Base-by-base conservation (phyloP, 2,888 invertebrate species). In the Helobdella robusta region DNA sequence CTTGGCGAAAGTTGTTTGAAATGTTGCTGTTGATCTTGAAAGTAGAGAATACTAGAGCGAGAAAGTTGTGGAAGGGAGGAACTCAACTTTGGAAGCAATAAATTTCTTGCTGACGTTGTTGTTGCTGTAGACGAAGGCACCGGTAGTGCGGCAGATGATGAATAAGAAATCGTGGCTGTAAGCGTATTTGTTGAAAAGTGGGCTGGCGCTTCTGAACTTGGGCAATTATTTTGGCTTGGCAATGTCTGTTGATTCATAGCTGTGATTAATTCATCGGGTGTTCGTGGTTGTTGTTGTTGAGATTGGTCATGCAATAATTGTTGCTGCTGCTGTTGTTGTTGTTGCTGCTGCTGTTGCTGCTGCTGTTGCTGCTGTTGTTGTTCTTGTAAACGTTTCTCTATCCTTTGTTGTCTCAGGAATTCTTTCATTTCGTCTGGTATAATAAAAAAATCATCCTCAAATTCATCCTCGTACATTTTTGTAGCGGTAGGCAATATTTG, bases 351-450 rank as follows among this genome's bases (percentile, higher is more conserved):
- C n/a, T 40, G 40, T 25, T 63, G 58, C 28, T 56, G 66, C 63
- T 48, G 68, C 1, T 69, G 68, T 54, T 68, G 68, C 30, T 69
- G 68, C 44, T 69, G 68, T 64, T 68, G 68, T 64, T 48, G 48
- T 6, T 1, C n/a, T 2, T 48, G 20, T 25, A 48, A 23, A 20
- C 25, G 48, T 48, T 48, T 48, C 32, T 56, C 56, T 56, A n/a
- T 56, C 32, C 46, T 61, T 28, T 61, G 61, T 46, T 61, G 61
- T 46, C 61, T 34, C 28, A 61, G 23, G 18, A 61, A 61, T 30
- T 61, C 61, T 28, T 61, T 61, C 61, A 61, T 1, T 46, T 61
- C 61, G 28, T 61, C 61, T 11, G 61, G 61, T n/a, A 61, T 61
- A 28, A 61, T 61, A 46, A 61, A 61, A 15, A 46, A 44, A 6